These are phyloP conservation scores for Zosterops hypoxanthus DNA, from an alignment of 2,113 vertebrate species.

Conservation along the genomic window DNA sequence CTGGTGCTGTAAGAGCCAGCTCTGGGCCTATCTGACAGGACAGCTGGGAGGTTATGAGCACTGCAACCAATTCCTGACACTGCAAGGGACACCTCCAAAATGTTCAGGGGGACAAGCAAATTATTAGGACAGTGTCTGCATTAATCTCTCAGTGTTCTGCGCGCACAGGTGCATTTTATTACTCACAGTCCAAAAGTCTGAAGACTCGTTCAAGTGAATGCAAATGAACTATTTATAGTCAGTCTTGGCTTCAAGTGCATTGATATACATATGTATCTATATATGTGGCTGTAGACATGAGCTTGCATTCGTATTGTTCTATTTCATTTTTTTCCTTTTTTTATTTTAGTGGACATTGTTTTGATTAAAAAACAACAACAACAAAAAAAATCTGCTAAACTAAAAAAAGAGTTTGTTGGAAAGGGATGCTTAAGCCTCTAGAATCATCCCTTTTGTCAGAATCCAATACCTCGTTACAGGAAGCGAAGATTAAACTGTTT, in stretches of 20 bases:
- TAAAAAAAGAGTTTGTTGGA: background rate
- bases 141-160: background rate
- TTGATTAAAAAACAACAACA: background rate
- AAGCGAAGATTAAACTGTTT: background rate
- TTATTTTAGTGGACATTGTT: fast-evolving
- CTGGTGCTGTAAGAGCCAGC: conserved; percentile 7
- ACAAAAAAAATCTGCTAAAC: background rate
- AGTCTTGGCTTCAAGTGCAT: background rate
- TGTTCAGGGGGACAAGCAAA: background rate
- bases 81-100: conserved; percentile 39
- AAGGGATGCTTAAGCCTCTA: background rate
- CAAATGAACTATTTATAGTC: background rate
- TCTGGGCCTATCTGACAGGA: background rate
- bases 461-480: background rate
- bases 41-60: conserved; percentile 25
- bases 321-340: background rate
- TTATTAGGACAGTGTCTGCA: background rate
- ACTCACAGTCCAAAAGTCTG: background rate
- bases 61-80: conserved; percentile 41
- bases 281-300: background rate
- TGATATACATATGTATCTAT: background rate
- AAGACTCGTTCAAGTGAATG: background rate
- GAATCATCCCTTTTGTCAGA: background rate
- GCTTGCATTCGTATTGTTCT: background rate
- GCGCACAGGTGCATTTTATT: background rate